A percentile compares a stretch with the other conserved stretches of the same genome.
Conservation (phyloP, 2,888 invertebrate genomes). For the Sphaerophoria rueppellii region DNA sequence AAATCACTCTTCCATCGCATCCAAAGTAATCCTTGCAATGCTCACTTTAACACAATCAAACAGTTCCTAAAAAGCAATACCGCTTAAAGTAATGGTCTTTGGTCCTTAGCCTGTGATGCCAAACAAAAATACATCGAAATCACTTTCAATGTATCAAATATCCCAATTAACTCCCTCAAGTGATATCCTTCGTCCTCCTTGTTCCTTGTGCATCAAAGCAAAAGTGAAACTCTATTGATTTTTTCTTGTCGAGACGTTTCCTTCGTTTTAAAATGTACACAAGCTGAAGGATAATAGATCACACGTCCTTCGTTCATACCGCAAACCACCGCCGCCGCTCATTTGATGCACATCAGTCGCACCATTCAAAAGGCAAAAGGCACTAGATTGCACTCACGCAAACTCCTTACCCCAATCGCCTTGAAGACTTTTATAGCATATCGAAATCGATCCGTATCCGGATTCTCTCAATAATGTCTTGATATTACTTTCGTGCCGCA, state of each 20-base stretch:
- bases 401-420: conserved; percentile 1
- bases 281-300: conserved; percentile 40
- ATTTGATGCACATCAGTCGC: conserved; percentile 41
- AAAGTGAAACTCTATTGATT: conserved; percentile 45
- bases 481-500: conserved; percentile 57
- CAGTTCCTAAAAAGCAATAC: conserved; percentile 10
- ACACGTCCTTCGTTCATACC: conserved; percentile 18
- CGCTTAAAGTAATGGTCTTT: conserved; percentile 34
- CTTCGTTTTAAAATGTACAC: conserved; percentile 26
- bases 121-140: conserved; percentile 14
- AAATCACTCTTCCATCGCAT: neutral
- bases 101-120: conserved; percentile 15
- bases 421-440: conserved; percentile 2
- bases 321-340: conserved; percentile 25
- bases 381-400: conserved; percentile 67
- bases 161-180: conserved; percentile 66
- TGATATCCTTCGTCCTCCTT: conserved; percentile 39
- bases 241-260: conserved; percentile 38
- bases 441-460: conserved; percentile 58
- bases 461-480: conserved; percentile 51
- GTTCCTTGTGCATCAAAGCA: conserved; percentile 54
- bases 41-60: conserved; percentile 36
- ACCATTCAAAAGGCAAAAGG: conserved; percentile 29
- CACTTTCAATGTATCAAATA: conserved; percentile 55
- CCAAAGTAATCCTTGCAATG: conserved; percentile 33